Conservation (phyloP, 2,888 invertebrate genomes). For the Trichogramma evanescens region DNA sequence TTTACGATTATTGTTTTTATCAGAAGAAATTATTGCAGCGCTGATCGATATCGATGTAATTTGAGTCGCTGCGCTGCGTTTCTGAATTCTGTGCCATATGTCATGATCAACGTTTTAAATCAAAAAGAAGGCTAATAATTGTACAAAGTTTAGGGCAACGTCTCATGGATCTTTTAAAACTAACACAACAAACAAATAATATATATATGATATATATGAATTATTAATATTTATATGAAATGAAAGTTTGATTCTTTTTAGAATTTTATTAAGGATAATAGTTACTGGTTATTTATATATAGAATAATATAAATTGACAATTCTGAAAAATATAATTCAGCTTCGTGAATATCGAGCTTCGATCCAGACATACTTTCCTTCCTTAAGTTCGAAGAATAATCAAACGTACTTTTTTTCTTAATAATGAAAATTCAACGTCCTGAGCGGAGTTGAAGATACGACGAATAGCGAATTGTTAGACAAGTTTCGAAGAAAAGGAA, state of each 20-base stretch:
- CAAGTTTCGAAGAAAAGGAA: neutral
- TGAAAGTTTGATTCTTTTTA: conserved; percentile 3
- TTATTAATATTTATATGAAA: neutral
- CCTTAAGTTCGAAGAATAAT: too few relatives aligned
- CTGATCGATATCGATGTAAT: neutral
- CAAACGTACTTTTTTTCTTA: too few relatives aligned
- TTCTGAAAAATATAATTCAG: too few relatives aligned
- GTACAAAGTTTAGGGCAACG: conserved; percentile 7
- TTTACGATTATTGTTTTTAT: neutral
- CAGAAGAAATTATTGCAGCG: neutral
- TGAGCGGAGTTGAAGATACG: too few relatives aligned
- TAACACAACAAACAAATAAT: neutral
- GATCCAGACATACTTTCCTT: too few relatives aligned
- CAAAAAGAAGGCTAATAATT: conserved; percentile 4
- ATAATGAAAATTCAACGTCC: too few relatives aligned
- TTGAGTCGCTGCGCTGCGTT: neutral
- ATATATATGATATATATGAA: too few relatives aligned
- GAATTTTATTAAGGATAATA: conserved; percentile 10
- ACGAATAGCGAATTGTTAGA: too few relatives aligned
- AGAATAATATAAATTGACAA: neutral
- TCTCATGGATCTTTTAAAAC: conserved; percentile 11
- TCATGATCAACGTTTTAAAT: conserved; percentile 12
- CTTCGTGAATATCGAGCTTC: too few relatives aligned
- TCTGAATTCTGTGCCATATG: conserved; percentile 22
- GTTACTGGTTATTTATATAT: conserved; percentile 5